A percentile compares a stretch with the other conserved stretches of the same genome.
phyloP scores from a whole-genome alignment of 2,888 invertebrate species.

The Chrysodeixis includens region DNA sequence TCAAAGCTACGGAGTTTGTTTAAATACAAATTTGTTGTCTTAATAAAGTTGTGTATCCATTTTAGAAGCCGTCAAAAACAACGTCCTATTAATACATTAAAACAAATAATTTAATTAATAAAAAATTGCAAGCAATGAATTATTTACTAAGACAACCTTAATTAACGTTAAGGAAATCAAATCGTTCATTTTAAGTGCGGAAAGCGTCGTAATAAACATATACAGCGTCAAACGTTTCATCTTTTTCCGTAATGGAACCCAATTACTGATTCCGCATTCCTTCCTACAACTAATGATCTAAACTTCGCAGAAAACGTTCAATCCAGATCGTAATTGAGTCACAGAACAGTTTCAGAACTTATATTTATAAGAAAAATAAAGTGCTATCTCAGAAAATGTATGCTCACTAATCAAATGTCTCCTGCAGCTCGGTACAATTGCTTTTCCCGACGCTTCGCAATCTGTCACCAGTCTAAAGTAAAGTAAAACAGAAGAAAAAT shows the following conservation, averaged over 20 bases:
- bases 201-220: not conserved
- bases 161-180: no score
- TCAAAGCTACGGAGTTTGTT: no score
- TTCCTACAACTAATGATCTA: constrained; percentile 1
- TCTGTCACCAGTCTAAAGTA: constrained; percentile 47
- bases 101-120: no score
- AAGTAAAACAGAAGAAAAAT: constrained; percentile 45
- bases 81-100: no score
- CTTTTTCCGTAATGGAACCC: not conserved
- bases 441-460: constrained; percentile 29
- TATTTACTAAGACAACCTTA: no score
- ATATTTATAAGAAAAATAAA: constrained; percentile 26
- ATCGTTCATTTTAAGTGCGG: not conserved
- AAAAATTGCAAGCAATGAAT: no score
- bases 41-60: no score
- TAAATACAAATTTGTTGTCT: no score
- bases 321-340: not conserved
- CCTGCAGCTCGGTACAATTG: constrained; percentile 17
- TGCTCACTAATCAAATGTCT: constrained; percentile 44
- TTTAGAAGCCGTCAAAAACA: no score
- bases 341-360: not conserved
- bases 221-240: not conserved
- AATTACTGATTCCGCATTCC: not conserved
- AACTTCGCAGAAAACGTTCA: not conserved
- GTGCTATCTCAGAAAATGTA: constrained; percentile 24